Evolutionary conservation across 2,888 invertebrate species (phyloP).

Genomic region (Leptopilina syphax): DNA sequence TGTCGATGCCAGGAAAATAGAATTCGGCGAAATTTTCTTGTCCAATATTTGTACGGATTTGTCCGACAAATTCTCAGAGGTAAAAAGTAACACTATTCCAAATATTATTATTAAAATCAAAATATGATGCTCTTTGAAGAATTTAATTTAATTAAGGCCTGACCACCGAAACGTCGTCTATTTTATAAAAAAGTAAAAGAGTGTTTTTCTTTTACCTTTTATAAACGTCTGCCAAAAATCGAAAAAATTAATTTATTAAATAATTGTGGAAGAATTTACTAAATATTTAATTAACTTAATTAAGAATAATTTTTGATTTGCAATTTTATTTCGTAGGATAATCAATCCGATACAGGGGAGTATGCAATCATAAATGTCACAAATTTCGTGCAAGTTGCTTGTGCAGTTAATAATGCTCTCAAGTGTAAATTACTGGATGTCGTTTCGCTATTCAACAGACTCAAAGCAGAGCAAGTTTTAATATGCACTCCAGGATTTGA

Average conservation of each 20-base stretch:
- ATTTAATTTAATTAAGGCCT: no score
- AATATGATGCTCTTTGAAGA: no score
- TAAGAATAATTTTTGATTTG: not conserved
- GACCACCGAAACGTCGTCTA: no score
- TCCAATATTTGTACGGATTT: constrained; percentile 76
- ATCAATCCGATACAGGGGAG: constrained; percentile 42
- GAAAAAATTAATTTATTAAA: no score
- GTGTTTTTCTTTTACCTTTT: no score
- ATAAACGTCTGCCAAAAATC: no score
- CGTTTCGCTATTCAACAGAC: constrained; percentile 66
- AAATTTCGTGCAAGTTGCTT: constrained; percentile 71
- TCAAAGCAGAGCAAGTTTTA: constrained; percentile 69
- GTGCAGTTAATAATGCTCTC: constrained; percentile 72
- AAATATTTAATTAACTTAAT: no score
- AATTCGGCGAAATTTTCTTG: constrained; percentile 64
- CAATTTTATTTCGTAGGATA: constrained; percentile 50
- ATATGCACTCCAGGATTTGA: constrained; percentile 57
- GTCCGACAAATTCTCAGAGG: constrained; percentile 75
- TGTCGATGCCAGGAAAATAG: constrained; percentile 65
- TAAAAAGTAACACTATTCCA: constrained; percentile 60
- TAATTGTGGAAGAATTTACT: no score
- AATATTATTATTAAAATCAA: no score
- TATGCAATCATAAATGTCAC: constrained; percentile 75
- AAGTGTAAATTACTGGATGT: constrained; percentile 71
- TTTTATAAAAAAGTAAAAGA: no score